Evolutionary conservation across 2,888 invertebrate species (phyloP), one percentile per base, ranked within the genome.

Genomic region (Ptychoptera albimana): DNA sequence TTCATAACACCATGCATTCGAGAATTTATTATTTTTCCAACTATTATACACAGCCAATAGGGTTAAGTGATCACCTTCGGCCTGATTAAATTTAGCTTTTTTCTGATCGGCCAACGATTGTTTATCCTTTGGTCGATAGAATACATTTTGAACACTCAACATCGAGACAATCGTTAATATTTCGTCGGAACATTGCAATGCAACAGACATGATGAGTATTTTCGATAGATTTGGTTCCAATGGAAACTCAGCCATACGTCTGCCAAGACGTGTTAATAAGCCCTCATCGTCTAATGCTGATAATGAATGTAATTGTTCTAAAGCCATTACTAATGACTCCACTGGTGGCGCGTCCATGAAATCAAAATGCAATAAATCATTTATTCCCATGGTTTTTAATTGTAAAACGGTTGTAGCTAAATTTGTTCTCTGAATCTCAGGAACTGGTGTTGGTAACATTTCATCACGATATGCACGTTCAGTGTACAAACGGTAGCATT

Each of bases 291-390:
- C 98, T 10, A 99, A 70, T 0, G 98, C 98, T 34, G 92, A 92
- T 3, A 99, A 72, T 6, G 94, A 96, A 65, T 98, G 96, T 50
- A 99, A 69, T 54, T 94, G 92, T 58, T 97, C 96, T 53, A 99
- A 69, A 12, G 98, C 98, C 81, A 94, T 93, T 48, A 98, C 91
- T 51, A 99, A 74, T 0, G 94, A 91, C 68, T 97, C 94, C 14
- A 93, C 91, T 0, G 98, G 96, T 16, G 98, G 98, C 1, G 97
- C 91, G 65, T 99, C 98, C 98, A 99, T 99, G 69, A 99, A 99
- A 70, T 98, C 97, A 63, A 99, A 99, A 61, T 93, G 88, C 15
- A 99, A 68, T 44, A 99, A 70, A 68, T 98, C 97, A 62, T 98
- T 97, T 55, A 98, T 98, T 23, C 98, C 98, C 97, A 99, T 97